phyloP scores from a whole-genome alignment of 2,797 vertebrate genomes.

The Pangasius macronema region DNA sequence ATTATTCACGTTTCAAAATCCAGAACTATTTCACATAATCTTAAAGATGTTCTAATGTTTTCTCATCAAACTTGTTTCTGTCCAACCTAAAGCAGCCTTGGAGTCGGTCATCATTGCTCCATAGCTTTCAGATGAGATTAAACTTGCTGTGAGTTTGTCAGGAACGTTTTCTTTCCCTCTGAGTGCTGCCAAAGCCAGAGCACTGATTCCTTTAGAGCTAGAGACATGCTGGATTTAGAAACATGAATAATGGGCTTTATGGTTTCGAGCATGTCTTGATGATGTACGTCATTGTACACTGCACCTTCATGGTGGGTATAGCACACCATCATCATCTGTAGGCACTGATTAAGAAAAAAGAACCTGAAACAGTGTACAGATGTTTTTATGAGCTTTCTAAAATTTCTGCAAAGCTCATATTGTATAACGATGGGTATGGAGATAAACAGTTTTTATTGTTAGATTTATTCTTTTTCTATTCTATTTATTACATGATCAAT shows the following conservation, averaged over 20 bases:
- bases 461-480: background rate
- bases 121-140: constrained; percentile 8
- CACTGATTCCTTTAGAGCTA: background rate
- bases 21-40: background rate
- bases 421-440: background rate
- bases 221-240: background rate
- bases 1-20: background rate
- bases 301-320: background rate
- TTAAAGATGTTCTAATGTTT: background rate
- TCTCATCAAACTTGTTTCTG: background rate
- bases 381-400: background rate
- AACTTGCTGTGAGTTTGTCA: background rate
- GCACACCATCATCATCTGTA: background rate
- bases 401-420: background rate
- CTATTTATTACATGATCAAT: background rate
- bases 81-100: background rate
- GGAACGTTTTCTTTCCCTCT: background rate
- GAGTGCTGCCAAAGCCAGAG: background rate
- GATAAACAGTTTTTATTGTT: background rate
- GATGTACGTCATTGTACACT: background rate
- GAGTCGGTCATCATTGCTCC: background rate
- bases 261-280: background rate
- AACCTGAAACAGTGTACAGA: background rate
- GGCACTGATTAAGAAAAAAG: background rate
- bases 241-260: background rate